A percentile compares a stretch with the other conserved stretches of the same genome.
These are phyloP conservation scores for Lasiommata megera DNA, from an alignment of 2,888 invertebrate species.

Conservation along the genomic window DNA sequence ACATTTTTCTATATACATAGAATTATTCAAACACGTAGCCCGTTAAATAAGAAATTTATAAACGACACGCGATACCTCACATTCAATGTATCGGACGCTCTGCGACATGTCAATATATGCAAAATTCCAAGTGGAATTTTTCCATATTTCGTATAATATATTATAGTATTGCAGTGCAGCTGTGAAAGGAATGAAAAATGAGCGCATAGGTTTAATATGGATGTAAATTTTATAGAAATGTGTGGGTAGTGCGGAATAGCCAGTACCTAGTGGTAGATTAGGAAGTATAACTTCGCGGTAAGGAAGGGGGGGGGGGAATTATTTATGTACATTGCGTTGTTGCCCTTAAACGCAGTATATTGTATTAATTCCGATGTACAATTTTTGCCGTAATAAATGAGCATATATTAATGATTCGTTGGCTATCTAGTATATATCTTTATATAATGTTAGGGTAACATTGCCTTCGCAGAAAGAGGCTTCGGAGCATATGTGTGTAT, in stretches of 20 bases:
- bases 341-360: too few species aligned
- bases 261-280: background rate
- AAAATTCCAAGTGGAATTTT: slow-evolving; percentile 3
- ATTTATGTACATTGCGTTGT: background rate
- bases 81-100: slow-evolving; percentile 12
- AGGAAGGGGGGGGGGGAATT: too few species aligned
- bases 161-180: slow-evolving; percentile 2
- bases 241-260: background rate
- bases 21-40: background rate
- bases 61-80: background rate
- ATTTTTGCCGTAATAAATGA: too few species aligned
- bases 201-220: slow-evolving; percentile 1
- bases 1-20: background rate
- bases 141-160: slow-evolving; percentile 1
- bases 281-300: background rate
- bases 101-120: slow-evolving; percentile 8
- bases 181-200: slow-evolving; percentile 15
- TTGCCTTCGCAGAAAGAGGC: too few species aligned
- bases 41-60: background rate
- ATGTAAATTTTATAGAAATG: slow-evolving; percentile 5
- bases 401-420: too few species aligned
- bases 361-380: too few species aligned
- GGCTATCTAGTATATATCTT: too few species aligned
- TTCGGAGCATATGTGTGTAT: too few species aligned
- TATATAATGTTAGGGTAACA: too few species aligned